Evolutionary conservation across 2,797 vertebrate species (phyloP), one percentile per base, ranked within the genome.

Genomic region (Microhierax caerulescens): DNA sequence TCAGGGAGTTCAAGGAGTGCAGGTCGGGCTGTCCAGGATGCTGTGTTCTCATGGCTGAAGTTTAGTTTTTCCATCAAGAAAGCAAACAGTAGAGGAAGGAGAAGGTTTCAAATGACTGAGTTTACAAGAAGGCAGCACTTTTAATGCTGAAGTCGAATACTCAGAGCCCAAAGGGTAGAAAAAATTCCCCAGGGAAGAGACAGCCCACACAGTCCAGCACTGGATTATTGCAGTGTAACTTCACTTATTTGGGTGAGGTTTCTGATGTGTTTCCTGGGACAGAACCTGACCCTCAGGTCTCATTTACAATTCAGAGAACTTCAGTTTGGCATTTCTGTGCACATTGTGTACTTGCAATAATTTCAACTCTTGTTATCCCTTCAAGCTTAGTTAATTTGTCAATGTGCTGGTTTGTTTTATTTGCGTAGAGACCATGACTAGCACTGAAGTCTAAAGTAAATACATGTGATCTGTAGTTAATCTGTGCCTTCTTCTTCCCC

Each of bases 241-340:
- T 95, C 59, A 63, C 39, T 90, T 85, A 56, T 56, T 85, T 67
- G 50, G 20, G 51, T 88, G 82, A 90, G 37, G 57, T 73, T 94
- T 91, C 51, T 91, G 53, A 48, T 70, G n/a, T 61, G 54, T 86
- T 93, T 92, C 65, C 57, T 93, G 82, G 37, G 65, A 65, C 83
- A 84, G 76, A 96, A 93, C 82, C 87, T 96, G 93, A 90, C 87
- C 86, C 61, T 84, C 78, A 84, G 76, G 91, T 96, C 85, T 95
- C 81, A 61, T 95, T 94, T 96, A 80, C 82, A 93, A 78, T 83
- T 88, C 76, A 93, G 87, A 95, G 57, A 88, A 73, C 50, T 90
- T 94, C 48, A 68, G 28, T 76, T 77, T 93, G 81, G 56, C 80
- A 77, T 80, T 96, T 88, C 59, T 89, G 36, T 89, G 60, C 64